Base-by-base conservation (phyloP, 2,113 vertebrate genomes). In the Eleginops maclovinus region DNA sequence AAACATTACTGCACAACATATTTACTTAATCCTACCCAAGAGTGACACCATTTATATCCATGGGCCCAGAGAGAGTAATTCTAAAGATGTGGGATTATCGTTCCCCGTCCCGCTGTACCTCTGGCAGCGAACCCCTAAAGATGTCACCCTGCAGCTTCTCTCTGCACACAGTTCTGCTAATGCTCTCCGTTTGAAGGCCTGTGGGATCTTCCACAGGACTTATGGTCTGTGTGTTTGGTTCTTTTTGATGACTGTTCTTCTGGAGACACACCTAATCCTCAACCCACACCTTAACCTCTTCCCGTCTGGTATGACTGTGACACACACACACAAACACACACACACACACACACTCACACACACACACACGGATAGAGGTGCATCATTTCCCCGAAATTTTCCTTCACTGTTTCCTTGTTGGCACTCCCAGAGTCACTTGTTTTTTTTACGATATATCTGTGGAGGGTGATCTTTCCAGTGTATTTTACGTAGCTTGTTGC, bases 251-350 rank as follows among this genome's bases (percentile, higher is more conserved):
- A 91, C 89, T 89, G 87, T 87, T 91, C 91, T 87, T 75, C 78
- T 49, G 75, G 87, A 91, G 90, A 89, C 91, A 89, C 90, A 74
- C 89, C 87, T 92, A 93, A 93, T 93, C 92, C 89, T 76, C 40
- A 84, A 85, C 89, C 90, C 92, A 89, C 90, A 89, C 83, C 92
- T 92, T 92, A 90, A 90, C 91, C 82, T 91, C 92, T 93, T 94
- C 92, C 91, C 91, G 89, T 91, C 91, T 94, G 74, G 84, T 64
- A 88, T 72, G 76, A 85, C 63, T 76, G 82, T 91, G 89, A 90
- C 82, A 90, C 90, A 85, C 86, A 79, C 76, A 59, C 54, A 61
- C 60, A 65, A 67, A 64, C 67, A 65, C 70, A 60, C 54, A 54
- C 54, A 72, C 54, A 83, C 84, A 84, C 80, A 72, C 72, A 75